Conservation (phyloP, 2,797 vertebrate species). For the Rhabdomys pumilio region DNA sequence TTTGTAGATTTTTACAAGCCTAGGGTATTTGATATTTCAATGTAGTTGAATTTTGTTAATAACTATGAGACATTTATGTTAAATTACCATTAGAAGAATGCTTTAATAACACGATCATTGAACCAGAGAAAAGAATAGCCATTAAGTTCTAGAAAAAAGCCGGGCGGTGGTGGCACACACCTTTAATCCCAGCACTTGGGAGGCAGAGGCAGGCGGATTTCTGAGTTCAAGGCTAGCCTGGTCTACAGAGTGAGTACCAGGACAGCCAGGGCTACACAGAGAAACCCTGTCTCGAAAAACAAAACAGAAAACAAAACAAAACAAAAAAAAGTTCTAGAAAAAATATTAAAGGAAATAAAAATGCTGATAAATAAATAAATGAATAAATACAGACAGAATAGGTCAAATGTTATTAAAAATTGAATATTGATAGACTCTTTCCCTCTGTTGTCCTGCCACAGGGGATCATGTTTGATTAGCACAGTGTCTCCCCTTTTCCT, state of each 20-base stretch:
- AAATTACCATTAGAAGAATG: constrained; percentile 76
- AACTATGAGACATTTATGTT: constrained; percentile 66
- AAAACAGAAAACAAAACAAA: too few relatives aligned
- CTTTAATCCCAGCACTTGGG: too few relatives aligned
- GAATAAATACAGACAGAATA: neutral
- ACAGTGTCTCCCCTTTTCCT: neutral
- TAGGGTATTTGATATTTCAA: constrained; percentile 66
- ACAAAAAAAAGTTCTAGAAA: constrained; percentile 31
- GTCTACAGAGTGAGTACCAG: too few relatives aligned
- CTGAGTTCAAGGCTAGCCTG: too few relatives aligned
- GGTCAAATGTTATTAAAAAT: neutral
- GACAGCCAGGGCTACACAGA: too few relatives aligned
- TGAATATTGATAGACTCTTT: neutral
- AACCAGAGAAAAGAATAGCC: constrained; percentile 73
- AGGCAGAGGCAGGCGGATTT: too few relatives aligned
- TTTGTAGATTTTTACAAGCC: constrained; percentile 17
- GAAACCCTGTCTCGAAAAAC: too few relatives aligned
- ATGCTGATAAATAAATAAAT: neutral
- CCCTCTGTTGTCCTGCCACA: neutral
- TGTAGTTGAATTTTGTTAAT: constrained; percentile 70
- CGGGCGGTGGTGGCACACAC: too few relatives aligned
- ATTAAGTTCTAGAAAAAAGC: constrained; percentile 48
- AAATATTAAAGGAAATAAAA: constrained; percentile 61
- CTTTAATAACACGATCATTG: constrained; percentile 79
- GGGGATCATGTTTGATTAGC: neutral